Percentiles rank a stretch among this genome's conserved stretches.
Conservation (phyloP, 2,113 vertebrate genomes). For the Cyprinodon tularosa region DNA sequence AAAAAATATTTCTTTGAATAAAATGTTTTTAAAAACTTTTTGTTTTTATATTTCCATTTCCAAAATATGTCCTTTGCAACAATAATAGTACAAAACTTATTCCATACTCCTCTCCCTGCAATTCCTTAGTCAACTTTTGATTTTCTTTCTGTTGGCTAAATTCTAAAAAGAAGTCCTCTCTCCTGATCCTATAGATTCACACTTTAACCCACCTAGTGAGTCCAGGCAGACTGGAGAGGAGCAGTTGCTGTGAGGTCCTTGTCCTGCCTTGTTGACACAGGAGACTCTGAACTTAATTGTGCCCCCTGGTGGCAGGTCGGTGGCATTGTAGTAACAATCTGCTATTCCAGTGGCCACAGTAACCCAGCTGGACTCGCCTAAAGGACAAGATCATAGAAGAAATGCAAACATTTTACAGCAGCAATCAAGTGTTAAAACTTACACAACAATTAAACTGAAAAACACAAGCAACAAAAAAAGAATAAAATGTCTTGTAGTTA, state of each 20-base stretch:
- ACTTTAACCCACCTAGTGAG: slow-evolving; percentile 69
- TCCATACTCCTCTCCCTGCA: too few relatives aligned
- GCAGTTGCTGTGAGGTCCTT: slow-evolving; percentile 87
- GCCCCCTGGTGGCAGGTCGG: slow-evolving; percentile 79
- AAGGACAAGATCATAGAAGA: background rate
- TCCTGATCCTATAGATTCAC: background rate
- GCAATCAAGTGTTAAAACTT: background rate
- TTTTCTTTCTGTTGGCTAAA: background rate
- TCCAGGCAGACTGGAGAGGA: slow-evolving; percentile 84
- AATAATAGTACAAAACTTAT: too few relatives aligned
- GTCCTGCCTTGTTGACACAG: slow-evolving; percentile 92
- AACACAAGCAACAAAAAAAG: background rate
- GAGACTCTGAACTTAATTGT: slow-evolving; percentile 85
- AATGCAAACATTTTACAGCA: background rate
- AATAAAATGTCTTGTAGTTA: background rate
- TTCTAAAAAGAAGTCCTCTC: background rate
- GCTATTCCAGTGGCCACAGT: slow-evolving; percentile 81
- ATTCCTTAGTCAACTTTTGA: background rate
- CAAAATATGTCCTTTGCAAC: too few relatives aligned
- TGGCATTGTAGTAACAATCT: slow-evolving; percentile 94
- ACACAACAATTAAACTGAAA: background rate
- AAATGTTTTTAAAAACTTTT: too few relatives aligned
- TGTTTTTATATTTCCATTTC: too few relatives aligned
- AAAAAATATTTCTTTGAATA: too few relatives aligned
- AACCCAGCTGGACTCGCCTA: slow-evolving; percentile 88